phyloP scores from a whole-genome alignment of 2,888 invertebrate species.

The Xanthia icteritia region DNA sequence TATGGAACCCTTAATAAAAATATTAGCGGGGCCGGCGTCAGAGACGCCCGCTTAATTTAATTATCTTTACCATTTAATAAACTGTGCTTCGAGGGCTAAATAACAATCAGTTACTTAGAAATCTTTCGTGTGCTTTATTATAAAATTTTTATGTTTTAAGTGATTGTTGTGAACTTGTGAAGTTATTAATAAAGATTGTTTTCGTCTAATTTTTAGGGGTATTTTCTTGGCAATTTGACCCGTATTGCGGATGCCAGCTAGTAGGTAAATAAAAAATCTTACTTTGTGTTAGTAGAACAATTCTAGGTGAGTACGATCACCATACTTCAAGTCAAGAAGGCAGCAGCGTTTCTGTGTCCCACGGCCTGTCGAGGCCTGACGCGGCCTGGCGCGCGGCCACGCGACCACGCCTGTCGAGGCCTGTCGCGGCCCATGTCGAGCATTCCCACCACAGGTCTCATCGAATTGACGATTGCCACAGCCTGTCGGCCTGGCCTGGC shows the following conservation, averaged over 20 bases:
- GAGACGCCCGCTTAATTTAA: conserved; percentile 88
- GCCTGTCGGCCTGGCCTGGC: no score
- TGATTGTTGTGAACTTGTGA: conserved; percentile 45
- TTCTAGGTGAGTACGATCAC: background rate
- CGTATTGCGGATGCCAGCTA: background rate
- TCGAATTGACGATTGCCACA: no score
- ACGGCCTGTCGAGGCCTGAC: no score
- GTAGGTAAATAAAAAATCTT: background rate
- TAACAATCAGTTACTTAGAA: conserved; percentile 79
- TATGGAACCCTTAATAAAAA: conserved; percentile 84
- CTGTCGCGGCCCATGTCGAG: no score
- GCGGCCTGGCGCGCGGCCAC: no score
- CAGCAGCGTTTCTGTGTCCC: background rate
- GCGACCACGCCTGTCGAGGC: no score
- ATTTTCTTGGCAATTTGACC: background rate
- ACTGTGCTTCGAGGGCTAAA: conserved; percentile 77
- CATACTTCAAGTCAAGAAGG: background rate
- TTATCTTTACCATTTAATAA: conserved; percentile 87
- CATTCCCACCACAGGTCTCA: no score
- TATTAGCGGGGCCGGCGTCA: conserved; percentile 85
- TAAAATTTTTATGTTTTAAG: conserved; percentile 58
- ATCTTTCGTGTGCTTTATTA: conserved; percentile 69
- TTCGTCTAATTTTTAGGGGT: conserved; percentile 4
- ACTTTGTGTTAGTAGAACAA: background rate
- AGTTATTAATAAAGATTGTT: conserved; percentile 46